phyloP scores from a whole-genome alignment of 2,888 invertebrate species.

The Pristionchus mayeri region DNA sequence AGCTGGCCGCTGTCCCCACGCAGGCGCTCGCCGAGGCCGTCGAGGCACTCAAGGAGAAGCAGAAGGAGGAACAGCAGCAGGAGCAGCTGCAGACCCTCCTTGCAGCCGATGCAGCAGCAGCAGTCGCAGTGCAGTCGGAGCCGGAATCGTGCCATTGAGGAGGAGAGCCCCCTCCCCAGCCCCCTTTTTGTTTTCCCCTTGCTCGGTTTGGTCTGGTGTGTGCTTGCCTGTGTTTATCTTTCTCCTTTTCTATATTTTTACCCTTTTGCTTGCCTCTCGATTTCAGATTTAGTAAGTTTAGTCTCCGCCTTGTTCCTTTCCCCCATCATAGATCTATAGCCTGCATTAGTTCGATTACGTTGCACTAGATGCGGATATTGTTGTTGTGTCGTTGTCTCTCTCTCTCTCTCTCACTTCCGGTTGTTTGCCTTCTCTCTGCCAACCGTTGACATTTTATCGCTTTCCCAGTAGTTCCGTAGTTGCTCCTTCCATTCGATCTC shows the following conservation, averaged over 20 bases:
- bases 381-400: too few relatives aligned
- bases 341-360: slow-evolving; percentile 1
- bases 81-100: neutral
- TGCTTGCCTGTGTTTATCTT: neutral
- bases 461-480: too few relatives aligned
- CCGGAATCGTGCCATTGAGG: slow-evolving; percentile 4
- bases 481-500: too few relatives aligned
- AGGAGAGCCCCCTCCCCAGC: neutral
- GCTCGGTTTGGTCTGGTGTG: neutral
- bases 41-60: neutral
- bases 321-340: too few relatives aligned
- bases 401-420: neutral
- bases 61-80: neutral
- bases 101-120: neutral
- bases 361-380: neutral
- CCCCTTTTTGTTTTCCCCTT: neutral
- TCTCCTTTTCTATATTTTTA: neutral
- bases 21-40: neutral
- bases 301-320: too few relatives aligned
- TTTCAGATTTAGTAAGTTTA: neutral
- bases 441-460: neutral
- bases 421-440: neutral
- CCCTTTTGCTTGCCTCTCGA: neutral
- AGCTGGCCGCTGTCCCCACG: slow-evolving; percentile 17
- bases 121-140: neutral